Percentiles rank a stretch among this genome's conserved stretches.
phyloP scores from a whole-genome alignment of 1,140 invertebrate genomes.

The Diprion similis region DNA sequence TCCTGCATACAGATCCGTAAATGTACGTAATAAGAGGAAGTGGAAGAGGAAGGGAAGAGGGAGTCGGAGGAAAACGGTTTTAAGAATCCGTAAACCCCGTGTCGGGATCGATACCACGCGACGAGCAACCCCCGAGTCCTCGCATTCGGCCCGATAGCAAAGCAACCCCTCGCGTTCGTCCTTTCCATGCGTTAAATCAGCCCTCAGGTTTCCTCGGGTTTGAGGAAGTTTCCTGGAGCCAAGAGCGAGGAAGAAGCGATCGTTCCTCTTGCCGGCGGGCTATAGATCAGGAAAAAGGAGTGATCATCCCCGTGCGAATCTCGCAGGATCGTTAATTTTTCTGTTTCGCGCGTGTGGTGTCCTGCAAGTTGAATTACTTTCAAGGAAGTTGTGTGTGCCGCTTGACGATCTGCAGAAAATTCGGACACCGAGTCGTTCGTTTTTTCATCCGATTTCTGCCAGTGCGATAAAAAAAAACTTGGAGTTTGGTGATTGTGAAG shows the following conservation, averaged over 20 bases:
- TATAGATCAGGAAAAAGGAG: too few relatives aligned
- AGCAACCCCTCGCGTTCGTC: background rate
- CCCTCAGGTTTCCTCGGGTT: background rate
- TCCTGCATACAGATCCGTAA: slow-evolving; percentile 28
- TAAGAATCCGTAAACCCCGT: slow-evolving; percentile 25
- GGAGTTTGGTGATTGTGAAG: background rate
- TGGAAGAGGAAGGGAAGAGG: slow-evolving; percentile 9
- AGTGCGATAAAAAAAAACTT: slow-evolving; percentile 24
- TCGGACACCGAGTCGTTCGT: too few relatives aligned
- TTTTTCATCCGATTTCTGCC: too few relatives aligned
- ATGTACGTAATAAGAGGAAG: slow-evolving; percentile 21
- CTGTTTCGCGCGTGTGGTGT: too few relatives aligned
- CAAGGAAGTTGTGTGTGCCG: too few relatives aligned
- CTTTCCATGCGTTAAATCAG: background rate
- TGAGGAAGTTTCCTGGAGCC: background rate
- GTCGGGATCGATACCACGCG: slow-evolving; percentile 56
- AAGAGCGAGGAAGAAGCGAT: too few relatives aligned
- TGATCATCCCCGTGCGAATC: too few relatives aligned
- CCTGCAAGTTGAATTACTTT: too few relatives aligned
- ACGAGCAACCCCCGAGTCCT: slow-evolving; percentile 29
- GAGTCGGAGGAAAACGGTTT: background rate
- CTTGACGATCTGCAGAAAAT: slow-evolving; percentile 18
- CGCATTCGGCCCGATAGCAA: background rate
- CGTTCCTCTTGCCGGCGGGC: too few relatives aligned
- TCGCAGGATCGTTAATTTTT: too few relatives aligned